phyloP scores from a whole-genome alignment of 1,140 invertebrate genomes.

The Metopolophium dirhodum region DNA sequence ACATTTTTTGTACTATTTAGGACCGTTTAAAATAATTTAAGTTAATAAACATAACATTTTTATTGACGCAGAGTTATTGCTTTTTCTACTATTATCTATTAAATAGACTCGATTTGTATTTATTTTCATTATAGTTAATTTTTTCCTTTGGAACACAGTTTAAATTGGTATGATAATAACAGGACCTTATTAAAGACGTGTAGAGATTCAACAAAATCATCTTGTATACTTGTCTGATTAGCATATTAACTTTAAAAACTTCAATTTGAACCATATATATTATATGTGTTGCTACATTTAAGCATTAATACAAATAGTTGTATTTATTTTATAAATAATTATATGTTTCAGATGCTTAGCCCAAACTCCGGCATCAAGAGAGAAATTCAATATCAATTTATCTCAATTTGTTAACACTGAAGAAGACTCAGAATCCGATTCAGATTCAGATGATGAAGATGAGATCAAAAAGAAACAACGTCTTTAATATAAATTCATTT shows the following conservation, averaged over 20 bases:
- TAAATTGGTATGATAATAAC: no score
- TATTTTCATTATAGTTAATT: no score
- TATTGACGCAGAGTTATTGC: neutral
- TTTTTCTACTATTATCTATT: no score
- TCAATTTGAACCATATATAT: neutral
- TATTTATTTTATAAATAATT: no score
- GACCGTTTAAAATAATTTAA: neutral
- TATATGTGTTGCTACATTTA: neutral
- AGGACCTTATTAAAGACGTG: no score
- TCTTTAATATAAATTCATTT: neutral
- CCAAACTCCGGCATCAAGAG: neutral
- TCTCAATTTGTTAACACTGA: neutral
- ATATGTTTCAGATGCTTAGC: conserved; percentile 41
- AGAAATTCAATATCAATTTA: conserved; percentile 46
- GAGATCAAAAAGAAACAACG: neutral
- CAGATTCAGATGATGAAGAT: conserved; percentile 47
- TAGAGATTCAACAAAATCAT: neutral
- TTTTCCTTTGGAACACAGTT: no score
- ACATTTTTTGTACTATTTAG: no score
- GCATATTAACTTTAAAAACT: neutral
- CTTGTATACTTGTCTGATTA: neutral
- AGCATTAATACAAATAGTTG: neutral
- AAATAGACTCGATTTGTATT: no score
- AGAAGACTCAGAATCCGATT: conserved; percentile 31
- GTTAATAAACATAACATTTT: neutral